Conservation (phyloP, 2,797 vertebrate genomes). For the Crotalus adamanteus region DNA sequence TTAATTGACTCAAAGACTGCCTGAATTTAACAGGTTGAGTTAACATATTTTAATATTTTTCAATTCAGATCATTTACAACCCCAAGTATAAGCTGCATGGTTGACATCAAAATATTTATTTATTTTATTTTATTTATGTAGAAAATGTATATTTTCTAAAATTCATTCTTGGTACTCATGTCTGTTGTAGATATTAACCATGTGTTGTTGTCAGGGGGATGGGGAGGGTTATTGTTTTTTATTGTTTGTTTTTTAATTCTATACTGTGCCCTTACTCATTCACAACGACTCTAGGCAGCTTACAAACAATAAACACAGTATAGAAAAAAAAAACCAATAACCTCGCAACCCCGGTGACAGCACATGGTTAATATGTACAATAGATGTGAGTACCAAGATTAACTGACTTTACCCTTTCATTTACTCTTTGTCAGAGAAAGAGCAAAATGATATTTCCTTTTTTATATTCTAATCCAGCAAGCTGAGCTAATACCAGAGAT, state of each 20-base stretch:
- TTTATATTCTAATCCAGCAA: background rate
- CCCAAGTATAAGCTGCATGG: background rate
- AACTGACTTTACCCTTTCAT: background rate
- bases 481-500: background rate
- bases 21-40: background rate
- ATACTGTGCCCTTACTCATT: background rate
- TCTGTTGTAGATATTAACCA: background rate
- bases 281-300: background rate
- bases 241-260: background rate
- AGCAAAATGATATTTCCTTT: background rate
- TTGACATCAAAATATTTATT: background rate
- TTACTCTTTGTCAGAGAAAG: background rate
- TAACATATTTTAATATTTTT: background rate
- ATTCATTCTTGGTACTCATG: background rate
- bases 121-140: background rate
- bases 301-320: background rate
- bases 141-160: background rate
- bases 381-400: background rate
- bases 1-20: background rate
- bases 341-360: background rate
- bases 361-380: background rate
- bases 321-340: background rate
- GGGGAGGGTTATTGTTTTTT: background rate
- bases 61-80: background rate
- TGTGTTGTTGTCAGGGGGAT: background rate